Percentiles rank a stretch among this genome's conserved stretches.
Conservation (phyloP, 2,797 vertebrate genomes). For the Champsocephalus gunnari region DNA sequence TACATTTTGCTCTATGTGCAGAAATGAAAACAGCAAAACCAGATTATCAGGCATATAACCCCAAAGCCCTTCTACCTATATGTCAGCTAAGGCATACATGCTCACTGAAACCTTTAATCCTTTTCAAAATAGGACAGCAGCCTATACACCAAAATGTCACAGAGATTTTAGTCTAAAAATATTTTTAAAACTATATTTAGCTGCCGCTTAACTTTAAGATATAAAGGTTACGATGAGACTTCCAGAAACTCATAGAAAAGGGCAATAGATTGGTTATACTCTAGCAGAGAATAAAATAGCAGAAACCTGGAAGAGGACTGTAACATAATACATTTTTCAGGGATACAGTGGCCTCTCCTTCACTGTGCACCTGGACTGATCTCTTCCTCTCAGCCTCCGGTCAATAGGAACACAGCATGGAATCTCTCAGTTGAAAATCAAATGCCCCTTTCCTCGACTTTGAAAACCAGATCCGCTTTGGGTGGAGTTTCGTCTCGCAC, state of each 20-base stretch:
- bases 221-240: constrained; percentile 32
- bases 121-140: constrained; percentile 13
- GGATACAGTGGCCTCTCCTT: constrained; percentile 44
- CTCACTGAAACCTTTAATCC: constrained; percentile 38
- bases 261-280: constrained; percentile 37
- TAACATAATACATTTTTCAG: constrained; percentile 55
- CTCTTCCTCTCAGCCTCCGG: constrained; percentile 55
- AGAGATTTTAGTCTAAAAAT: not conserved
- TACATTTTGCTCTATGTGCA: constrained; percentile 39
- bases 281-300: constrained; percentile 43
- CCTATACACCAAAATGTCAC: constrained; percentile 2
- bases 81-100: constrained; percentile 20
- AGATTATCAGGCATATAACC: constrained; percentile 10
- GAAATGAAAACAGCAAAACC: constrained; percentile 25
- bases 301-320: constrained; percentile 43
- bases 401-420: constrained; percentile 59
- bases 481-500: constrained; percentile 51
- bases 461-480: constrained; percentile 60
- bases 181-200: constrained; percentile 32
- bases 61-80: not conserved
- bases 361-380: constrained; percentile 41
- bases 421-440: constrained; percentile 67
- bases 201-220: constrained; percentile 20
- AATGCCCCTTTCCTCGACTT: constrained; percentile 47
- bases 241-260: constrained; percentile 39